Evolutionary conservation across 2,113 vertebrate genomes (phyloP).

Genomic region (Fregetta grallaria): DNA sequence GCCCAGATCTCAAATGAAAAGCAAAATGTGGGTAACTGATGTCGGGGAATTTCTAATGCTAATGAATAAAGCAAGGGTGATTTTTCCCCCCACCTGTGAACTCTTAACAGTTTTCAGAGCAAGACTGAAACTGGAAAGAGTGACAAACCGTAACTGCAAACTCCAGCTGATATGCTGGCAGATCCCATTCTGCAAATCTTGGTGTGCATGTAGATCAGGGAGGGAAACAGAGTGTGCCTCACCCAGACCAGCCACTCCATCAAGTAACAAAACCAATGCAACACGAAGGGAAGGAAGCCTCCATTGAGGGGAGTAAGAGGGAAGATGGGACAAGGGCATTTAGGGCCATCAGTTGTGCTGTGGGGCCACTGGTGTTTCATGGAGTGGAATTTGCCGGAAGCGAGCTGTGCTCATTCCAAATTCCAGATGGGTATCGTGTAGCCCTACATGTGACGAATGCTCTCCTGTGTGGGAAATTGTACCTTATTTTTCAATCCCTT

Average conservation of each 20-base stretch:
- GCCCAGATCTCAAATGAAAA: not conserved
- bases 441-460: not conserved
- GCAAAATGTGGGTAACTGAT: not conserved
- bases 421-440: not conserved
- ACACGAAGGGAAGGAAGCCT: not conserved
- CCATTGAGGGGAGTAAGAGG: not conserved
- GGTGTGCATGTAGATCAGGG: not conserved
- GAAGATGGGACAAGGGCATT: not conserved
- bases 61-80: not conserved
- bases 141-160: not conserved
- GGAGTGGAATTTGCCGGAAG: not conserved
- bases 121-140: not conserved
- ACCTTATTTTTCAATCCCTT: not conserved
- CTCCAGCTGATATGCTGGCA: not conserved
- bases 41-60: not conserved
- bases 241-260: not conserved
- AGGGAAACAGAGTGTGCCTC: not conserved
- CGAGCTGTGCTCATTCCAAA: not conserved
- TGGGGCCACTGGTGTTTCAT: not conserved
- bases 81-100: not conserved
- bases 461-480: not conserved
- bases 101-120: not conserved
- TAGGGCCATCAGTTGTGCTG: not conserved
- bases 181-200: not conserved
- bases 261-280: not conserved